Evolutionary conservation across 2,888 invertebrate species (phyloP).

Genomic region (Dyspetes luteomarginatus): DNA sequence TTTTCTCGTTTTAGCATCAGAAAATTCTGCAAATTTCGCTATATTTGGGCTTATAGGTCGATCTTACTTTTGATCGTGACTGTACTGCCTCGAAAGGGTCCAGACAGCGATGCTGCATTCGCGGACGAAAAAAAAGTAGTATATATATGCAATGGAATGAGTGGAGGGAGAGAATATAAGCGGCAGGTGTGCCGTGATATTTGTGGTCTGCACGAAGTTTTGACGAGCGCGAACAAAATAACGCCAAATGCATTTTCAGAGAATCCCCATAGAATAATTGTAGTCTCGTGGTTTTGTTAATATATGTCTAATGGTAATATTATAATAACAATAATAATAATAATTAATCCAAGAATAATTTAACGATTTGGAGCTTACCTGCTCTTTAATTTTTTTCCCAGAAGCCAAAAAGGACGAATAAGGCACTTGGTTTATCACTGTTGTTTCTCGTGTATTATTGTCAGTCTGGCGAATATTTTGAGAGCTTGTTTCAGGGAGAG

Average conservation of each 20-base stretch:
- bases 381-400: constrained; percentile 35
- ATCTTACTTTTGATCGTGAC: constrained; percentile 23
- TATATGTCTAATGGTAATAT: not conserved
- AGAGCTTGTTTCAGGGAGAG: constrained; percentile 68
- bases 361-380: constrained; percentile 43
- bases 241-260: not conserved
- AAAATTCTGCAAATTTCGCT: too few relatives aligned
- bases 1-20: too few relatives aligned
- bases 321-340: not conserved
- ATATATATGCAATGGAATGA: not conserved
- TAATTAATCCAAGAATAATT: not conserved
- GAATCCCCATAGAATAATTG: too few relatives aligned
- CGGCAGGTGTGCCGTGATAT: constrained; percentile 40
- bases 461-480: constrained; percentile 75
- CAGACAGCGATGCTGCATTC: constrained; percentile 12
- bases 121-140: constrained; percentile 16
- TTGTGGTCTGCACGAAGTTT: not conserved
- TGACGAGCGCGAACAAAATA: not conserved
- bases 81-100: constrained; percentile 12
- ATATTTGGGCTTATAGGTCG: not conserved
- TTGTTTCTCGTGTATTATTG: constrained; percentile 60
- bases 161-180: not conserved
- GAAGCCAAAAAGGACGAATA: constrained; percentile 19
- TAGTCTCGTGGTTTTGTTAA: too few relatives aligned
- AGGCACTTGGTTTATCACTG: constrained; percentile 52